phyloP scores from a whole-genome alignment of 1,140 invertebrate genomes.

The Temnothorax nylanderi region DNA sequence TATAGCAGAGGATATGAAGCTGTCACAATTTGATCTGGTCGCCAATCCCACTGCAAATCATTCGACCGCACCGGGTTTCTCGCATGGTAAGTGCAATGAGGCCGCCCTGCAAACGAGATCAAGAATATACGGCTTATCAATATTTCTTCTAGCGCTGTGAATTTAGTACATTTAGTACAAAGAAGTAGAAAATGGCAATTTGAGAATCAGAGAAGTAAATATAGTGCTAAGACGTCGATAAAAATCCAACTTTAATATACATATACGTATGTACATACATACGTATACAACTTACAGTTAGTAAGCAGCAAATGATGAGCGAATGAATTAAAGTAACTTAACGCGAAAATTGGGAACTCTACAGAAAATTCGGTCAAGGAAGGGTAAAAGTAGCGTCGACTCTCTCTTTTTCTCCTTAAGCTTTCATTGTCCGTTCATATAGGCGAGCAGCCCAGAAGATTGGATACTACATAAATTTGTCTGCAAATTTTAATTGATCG shows the following conservation, averaged over 20 bases:
- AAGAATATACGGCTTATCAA: background rate
- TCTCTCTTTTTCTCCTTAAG: slow-evolving; percentile 13
- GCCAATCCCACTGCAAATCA: slow-evolving; percentile 91
- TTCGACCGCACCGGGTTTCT: slow-evolving; percentile 74
- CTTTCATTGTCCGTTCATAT: slow-evolving; percentile 37
- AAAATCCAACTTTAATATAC: slow-evolving; percentile 7
- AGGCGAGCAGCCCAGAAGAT: background rate
- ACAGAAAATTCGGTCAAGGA: background rate
- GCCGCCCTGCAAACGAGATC: background rate
- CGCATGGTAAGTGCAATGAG: slow-evolving; percentile 75
- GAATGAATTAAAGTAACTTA: background rate
- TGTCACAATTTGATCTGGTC: slow-evolving; percentile 94
- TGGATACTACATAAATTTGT: background rate
- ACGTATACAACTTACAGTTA: too few relatives aligned
- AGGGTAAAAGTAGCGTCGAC: background rate
- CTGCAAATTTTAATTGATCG: slow-evolving; percentile 57
- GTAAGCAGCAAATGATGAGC: background rate
- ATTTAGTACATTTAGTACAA: background rate
- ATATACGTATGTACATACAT: background rate
- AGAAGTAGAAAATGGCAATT: background rate
- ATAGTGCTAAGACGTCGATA: background rate
- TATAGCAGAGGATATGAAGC: slow-evolving; percentile 93
- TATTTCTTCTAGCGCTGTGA: background rate
- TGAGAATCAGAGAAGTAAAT: background rate
- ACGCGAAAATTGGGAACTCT: background rate